These are phyloP conservation scores for Wasmannia auropunctata DNA, from an alignment of 1,140 invertebrate genomes.

Conservation along the genomic window DNA sequence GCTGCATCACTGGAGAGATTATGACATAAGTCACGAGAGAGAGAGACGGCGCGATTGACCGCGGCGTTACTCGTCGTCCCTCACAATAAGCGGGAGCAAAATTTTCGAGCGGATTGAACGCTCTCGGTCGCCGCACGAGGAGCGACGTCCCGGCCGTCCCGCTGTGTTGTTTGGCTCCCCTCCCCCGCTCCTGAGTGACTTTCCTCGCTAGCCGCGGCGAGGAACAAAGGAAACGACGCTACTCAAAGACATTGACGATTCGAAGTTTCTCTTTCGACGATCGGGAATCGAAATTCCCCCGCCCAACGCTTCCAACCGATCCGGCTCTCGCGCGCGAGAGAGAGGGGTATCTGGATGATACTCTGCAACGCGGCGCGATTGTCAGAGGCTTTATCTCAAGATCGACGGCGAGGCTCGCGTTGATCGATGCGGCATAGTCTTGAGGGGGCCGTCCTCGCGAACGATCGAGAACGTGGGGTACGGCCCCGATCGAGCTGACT, in stretches of 20 bases:
- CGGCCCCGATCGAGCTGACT: conserved; percentile 84
- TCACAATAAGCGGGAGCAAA: neutral
- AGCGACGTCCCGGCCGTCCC: too few species aligned
- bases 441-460: conserved; percentile 84
- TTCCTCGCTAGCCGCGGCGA: neutral
- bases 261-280: neutral
- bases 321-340: neutral
- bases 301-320: neutral
- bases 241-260: neutral
- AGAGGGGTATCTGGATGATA: conserved; percentile 19
- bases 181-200: too few species aligned
- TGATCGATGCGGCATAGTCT: conserved; percentile 80
- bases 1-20: neutral
- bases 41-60: too few species aligned
- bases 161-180: neutral
- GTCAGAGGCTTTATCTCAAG: neutral
- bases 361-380: neutral
- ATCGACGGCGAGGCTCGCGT: conserved; percentile 60
- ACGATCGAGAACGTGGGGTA: conserved; percentile 82
- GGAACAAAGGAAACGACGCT: conserved; percentile 12
- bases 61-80: neutral
- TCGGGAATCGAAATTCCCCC: neutral
- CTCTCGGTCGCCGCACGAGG: neutral
- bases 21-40: neutral
- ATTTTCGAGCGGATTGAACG: neutral